A percentile compares a stretch with the other conserved stretches of the same genome.
phyloP scores from a whole-genome alignment of 2,888 invertebrate genomes.

The Aradus depressus region DNA sequence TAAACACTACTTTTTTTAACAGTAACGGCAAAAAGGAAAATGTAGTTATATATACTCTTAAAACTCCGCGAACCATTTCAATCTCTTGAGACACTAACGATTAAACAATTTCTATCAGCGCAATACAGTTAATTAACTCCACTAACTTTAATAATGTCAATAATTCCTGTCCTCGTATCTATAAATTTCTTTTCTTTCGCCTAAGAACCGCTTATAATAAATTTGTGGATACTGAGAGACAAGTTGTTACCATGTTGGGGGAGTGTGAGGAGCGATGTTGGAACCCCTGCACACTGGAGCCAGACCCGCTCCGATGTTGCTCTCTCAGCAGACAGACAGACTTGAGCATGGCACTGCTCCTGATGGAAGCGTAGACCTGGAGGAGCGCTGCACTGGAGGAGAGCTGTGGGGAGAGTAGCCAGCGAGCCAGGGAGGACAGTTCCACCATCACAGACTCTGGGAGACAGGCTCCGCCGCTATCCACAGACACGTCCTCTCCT shows the following conservation, averaged over 20 bases:
- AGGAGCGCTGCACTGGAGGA: conserved; percentile 56
- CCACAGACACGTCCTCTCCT: conserved; percentile 42
- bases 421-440: conserved; percentile 66
- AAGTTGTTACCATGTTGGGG: conserved; percentile 27
- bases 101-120: too few relatives aligned
- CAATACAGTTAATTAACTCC: too few relatives aligned
- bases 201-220: not conserved
- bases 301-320: conserved; percentile 63
- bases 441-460: conserved; percentile 58
- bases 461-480: conserved; percentile 49
- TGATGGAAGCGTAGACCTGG: conserved; percentile 59
- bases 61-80: too few relatives aligned
- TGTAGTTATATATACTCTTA: too few relatives aligned
- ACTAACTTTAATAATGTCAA: too few relatives aligned
- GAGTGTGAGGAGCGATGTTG: conserved; percentile 23
- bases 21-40: too few relatives aligned
- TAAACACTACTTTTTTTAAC: too few relatives aligned
- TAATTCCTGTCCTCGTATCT: too few relatives aligned
- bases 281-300: conserved; percentile 30
- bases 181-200: not conserved
- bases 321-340: conserved; percentile 67
- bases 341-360: conserved; percentile 63
- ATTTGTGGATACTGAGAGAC: too few relatives aligned
- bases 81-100: too few relatives aligned
- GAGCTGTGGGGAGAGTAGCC: conserved; percentile 76